Percentiles rank a stretch among this genome's conserved stretches.
Evolutionary conservation across 2,888 invertebrate species (phyloP).

Genomic region (Leptura quadrifasciata): DNA sequence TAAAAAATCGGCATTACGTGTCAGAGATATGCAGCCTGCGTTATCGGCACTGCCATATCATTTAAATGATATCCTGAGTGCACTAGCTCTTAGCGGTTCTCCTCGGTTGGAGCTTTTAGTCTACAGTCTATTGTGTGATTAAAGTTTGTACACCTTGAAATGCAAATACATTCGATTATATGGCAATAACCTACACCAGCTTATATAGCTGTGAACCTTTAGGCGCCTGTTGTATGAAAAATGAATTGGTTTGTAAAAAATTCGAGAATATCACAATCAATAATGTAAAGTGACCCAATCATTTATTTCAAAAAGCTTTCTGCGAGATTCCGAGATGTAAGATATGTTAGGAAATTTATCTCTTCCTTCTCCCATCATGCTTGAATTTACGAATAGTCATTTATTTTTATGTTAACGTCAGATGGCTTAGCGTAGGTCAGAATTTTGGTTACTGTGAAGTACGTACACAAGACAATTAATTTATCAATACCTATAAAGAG

Average conservation of each 20-base stretch:
- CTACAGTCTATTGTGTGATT: not conserved
- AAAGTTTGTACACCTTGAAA: conserved; percentile 8
- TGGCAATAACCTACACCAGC: not conserved
- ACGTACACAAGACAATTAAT: too few species aligned
- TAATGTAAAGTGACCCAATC: conserved; percentile 10
- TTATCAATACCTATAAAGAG: too few species aligned
- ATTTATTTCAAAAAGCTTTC: conserved; percentile 14
- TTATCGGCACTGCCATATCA: not conserved
- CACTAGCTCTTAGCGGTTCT: conserved; percentile 3
- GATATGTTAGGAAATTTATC: conserved; percentile 1
- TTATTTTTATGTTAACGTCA: not conserved
- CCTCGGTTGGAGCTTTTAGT: not conserved
- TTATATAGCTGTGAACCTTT: not conserved
- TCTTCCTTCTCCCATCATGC: not conserved
- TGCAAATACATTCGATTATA: not conserved
- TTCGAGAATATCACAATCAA: not conserved
- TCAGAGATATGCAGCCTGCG: not conserved
- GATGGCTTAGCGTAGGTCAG: too few species aligned
- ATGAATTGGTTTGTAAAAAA: conserved; percentile 22
- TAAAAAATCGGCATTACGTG: too few species aligned
- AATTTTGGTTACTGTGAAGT: too few species aligned
- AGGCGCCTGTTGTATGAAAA: conserved; percentile 4
- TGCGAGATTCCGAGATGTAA: not conserved
- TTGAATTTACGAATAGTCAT: not conserved
- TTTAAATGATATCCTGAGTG: not conserved